These are phyloP conservation scores for Sebastes miniatus DNA, from an alignment of 2,797 vertebrate genomes.

Conservation along the genomic window DNA sequence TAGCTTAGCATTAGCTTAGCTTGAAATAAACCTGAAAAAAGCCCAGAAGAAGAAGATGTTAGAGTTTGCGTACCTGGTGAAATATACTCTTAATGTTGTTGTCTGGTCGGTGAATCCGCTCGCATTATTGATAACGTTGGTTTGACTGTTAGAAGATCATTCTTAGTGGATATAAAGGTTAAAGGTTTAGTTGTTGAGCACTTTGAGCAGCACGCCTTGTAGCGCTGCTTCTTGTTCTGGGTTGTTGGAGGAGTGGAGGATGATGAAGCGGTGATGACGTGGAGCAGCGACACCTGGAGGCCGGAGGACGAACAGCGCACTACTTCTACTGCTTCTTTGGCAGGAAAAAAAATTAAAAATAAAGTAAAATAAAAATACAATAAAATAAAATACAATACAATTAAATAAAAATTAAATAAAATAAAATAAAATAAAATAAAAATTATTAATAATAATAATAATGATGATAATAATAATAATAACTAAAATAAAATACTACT, in stretches of 20 bases:
- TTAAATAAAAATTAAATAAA: no score
- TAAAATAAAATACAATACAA: no score
- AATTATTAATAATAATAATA: no score
- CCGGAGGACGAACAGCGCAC: slow-evolving; percentile 10
- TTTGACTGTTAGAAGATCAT: slow-evolving; percentile 55
- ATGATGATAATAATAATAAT: no score
- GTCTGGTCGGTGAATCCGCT: slow-evolving; percentile 52
- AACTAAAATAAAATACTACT: no score
- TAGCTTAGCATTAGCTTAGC: no score
- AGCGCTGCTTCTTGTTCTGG: slow-evolving; percentile 30
- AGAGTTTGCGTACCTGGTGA: slow-evolving; percentile 70
- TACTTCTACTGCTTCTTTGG: no score
- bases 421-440: no score
- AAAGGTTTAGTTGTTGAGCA: slow-evolving; percentile 52
- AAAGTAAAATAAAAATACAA: no score
- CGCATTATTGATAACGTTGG: slow-evolving; percentile 75
- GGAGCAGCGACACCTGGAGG: slow-evolving; percentile 7
- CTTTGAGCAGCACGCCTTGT: slow-evolving; percentile 75
- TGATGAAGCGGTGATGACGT: fast-evolving
- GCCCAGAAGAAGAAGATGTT: background rate
- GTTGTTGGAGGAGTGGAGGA: background rate
- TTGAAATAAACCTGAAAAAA: background rate
- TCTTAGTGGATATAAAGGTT: slow-evolving; percentile 33
- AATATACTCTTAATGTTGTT: slow-evolving; percentile 69
- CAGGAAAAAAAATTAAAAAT: no score